These are phyloP conservation scores for Caenorhabditis japonica DNA, from an alignment of 2,888 invertebrate species.

Conservation along the genomic window DNA sequence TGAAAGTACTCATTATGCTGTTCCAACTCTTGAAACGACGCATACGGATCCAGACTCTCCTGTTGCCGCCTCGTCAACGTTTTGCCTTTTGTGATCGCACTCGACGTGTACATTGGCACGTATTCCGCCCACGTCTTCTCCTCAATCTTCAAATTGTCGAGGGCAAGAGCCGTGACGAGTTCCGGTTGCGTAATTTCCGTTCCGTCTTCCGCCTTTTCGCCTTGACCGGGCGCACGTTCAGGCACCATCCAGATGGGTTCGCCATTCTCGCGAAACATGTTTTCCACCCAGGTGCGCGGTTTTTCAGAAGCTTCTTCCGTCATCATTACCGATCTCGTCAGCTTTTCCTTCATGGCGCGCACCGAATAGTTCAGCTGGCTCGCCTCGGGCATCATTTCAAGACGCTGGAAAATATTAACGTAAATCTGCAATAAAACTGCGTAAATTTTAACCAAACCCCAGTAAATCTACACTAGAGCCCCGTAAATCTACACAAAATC, in stretches of 20 bases:
- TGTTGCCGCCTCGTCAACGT: neutral
- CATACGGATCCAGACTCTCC: conserved; percentile 13
- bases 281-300: neutral
- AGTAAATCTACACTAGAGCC: no score
- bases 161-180: conserved; percentile 13
- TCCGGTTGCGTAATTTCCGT: conserved; percentile 14
- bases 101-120: neutral
- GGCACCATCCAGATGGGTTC: conserved; percentile 33
- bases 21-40: neutral
- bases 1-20: neutral
- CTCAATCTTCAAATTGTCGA: conserved; percentile 19
- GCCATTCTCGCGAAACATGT: conserved; percentile 22
- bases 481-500: no score
- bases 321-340: neutral
- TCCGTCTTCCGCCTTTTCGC: conserved; percentile 3
- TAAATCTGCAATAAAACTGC: neutral
- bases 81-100: conserved; percentile 4
- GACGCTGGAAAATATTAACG: neutral
- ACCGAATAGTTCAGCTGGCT: neutral
- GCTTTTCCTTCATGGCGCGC: neutral
- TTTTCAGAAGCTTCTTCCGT: neutral
- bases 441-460: no score
- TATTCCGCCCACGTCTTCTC: conserved; percentile 21
- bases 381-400: conserved; percentile 17
- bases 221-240: conserved; percentile 13